These are phyloP conservation scores for Lynx canadensis DNA, from an alignment of 2,113 vertebrate genomes.

Conservation along the genomic window DNA sequence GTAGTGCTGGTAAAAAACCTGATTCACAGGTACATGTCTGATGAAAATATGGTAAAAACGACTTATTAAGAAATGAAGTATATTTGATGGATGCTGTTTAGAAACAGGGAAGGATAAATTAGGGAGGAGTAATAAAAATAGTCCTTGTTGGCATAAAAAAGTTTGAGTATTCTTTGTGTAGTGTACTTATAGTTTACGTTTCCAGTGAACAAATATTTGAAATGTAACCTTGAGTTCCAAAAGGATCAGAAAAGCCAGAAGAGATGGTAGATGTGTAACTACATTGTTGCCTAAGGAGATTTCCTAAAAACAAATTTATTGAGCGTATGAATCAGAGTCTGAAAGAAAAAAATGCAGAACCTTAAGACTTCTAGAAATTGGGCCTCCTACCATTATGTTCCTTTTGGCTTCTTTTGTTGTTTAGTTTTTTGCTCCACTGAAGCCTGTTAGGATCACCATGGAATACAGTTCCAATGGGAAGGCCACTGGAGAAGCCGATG, in stretches of 20 bases:
- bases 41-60: not conserved
- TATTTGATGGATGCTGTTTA: not conserved
- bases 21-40: not conserved
- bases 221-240: constrained; percentile 4
- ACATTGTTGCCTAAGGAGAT: not conserved
- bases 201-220: not conserved
- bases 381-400: not conserved
- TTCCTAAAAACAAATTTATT: not conserved
- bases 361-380: not conserved
- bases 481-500: constrained; percentile 89
- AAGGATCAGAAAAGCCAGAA: not conserved
- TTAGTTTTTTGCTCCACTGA: constrained; percentile 94
- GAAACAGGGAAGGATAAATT: not conserved
- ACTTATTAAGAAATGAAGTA: not conserved
- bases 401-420: not conserved
- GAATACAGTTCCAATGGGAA: constrained; percentile 89
- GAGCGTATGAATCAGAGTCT: not conserved
- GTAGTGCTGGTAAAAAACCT: not conserved
- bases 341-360: not conserved
- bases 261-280: not conserved
- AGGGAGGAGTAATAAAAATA: not conserved
- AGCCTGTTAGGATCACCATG: constrained; percentile 88
- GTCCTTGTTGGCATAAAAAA: not conserved
- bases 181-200: not conserved
- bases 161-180: not conserved